These are phyloP conservation scores for Shargacucullia verbasci DNA, from an alignment of 2,888 invertebrate genomes.

Conservation along the genomic window DNA sequence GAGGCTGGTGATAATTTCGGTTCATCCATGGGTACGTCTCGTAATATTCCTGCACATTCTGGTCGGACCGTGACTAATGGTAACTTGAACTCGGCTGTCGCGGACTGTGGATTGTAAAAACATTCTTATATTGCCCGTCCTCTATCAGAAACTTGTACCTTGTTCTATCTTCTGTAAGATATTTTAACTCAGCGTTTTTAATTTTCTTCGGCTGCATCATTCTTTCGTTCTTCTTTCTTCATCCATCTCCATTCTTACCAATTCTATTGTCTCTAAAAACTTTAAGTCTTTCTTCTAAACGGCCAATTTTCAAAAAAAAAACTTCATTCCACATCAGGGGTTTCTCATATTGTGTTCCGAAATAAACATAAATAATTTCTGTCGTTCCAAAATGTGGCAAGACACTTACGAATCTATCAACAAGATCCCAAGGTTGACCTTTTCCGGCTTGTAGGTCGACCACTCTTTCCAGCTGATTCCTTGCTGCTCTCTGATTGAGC, in stretches of 20 bases:
- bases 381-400: conserved; percentile 13
- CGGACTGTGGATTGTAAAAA: conserved; percentile 83
- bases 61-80: conserved; percentile 91
- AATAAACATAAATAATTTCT: conserved; percentile 7
- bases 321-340: too few species aligned
- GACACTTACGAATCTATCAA: conserved; percentile 89
- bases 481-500: conserved; percentile 88
- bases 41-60: conserved; percentile 91
- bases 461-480: conserved; percentile 89
- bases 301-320: too few species aligned
- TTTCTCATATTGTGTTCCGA: neutral
- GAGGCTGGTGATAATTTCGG: conserved; percentile 89
- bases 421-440: conserved; percentile 89
- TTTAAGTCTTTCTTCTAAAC: too few species aligned
- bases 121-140: conserved; percentile 13
- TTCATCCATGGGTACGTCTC: conserved; percentile 90
- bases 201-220: neutral
- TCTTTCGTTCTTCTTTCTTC: conserved; percentile 57
- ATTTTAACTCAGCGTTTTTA: neutral
- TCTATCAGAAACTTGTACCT: neutral
- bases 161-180: neutral
- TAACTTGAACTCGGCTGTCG: conserved; percentile 91
- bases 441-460: conserved; percentile 90
- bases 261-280: conserved; percentile 18
- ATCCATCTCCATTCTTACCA: conserved; percentile 60